A percentile compares a stretch with the other conserved stretches of the same genome.
phyloP scores from a whole-genome alignment of 2,888 invertebrate species.

The Trichacis sp. region DNA sequence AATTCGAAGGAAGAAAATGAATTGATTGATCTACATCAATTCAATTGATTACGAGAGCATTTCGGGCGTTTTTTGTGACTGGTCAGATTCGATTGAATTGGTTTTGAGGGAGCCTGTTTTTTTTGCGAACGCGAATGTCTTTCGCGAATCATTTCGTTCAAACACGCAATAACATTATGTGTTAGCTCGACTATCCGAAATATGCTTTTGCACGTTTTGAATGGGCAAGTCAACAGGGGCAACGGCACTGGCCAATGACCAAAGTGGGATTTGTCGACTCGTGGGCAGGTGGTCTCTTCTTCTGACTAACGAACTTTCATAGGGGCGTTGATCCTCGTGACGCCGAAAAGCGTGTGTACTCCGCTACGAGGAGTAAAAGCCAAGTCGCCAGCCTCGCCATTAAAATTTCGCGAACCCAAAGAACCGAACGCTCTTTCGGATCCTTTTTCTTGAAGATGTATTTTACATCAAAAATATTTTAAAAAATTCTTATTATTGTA shows the following conservation, averaged over 20 bases:
- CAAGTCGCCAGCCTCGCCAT: neutral
- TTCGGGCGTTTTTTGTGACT: no score
- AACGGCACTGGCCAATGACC: slow-evolving; percentile 49
- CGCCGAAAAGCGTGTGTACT: slow-evolving; percentile 40
- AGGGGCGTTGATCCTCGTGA: slow-evolving; percentile 52
- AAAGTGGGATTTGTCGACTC: slow-evolving; percentile 52
- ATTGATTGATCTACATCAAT: no score
- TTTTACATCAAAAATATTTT: no score
- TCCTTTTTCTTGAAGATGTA: no score
- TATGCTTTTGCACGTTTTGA: slow-evolving; percentile 50
- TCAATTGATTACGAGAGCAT: no score
- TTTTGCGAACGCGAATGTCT: neutral
- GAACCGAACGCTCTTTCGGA: no score
- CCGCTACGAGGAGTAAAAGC: slow-evolving; percentile 19
- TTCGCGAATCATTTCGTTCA: neutral
- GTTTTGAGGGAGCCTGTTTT: neutral
- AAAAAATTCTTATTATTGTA: no score
- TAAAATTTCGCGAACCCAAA: slow-evolving; percentile 1
- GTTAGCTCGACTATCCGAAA: neutral
- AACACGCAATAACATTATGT: neutral
- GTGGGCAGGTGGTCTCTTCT: slow-evolving; percentile 66
- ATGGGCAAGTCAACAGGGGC: slow-evolving; percentile 60
- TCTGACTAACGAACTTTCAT: slow-evolving; percentile 44
- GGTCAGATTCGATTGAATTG: no score
- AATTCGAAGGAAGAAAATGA: no score